Evolutionary conservation across 2,113 vertebrate genomes (phyloP), one percentile per base, ranked within the genome.

Genomic region (Ammodytes marinus): DNA sequence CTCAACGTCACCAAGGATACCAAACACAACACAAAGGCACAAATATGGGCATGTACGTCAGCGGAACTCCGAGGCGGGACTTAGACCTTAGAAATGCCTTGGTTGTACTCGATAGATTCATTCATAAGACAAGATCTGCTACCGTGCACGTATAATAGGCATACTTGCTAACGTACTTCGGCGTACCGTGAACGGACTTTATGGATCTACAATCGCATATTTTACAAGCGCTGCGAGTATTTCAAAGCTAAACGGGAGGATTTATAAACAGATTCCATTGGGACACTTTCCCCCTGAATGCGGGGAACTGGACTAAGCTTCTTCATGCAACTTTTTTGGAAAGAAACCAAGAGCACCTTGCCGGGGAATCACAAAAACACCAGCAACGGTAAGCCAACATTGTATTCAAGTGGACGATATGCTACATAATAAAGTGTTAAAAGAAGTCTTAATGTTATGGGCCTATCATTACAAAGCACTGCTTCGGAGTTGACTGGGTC

Each of bases 31-130:
- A 98, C 68, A 45, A 84, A 92, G 87, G 65, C 84, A 93, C 92
- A 95, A 94, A 91, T 98, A 97, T 99, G 98, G 97, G 91, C 97
- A 97, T 93, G 94, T 98, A 97, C 98, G 98, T 99, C 98, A 99
- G 95, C 97, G 98, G 97, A 99, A 97, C 97, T 96, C 95, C 95
- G 94, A 89, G 92, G 96, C 96, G 94, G 96, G 96, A 85, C 94
- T 86, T 74, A 13, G 46, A 67, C 19, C 53, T 3, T 88, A 91
- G 91, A 92, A 84, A 89, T 87, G 89, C 70, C 86, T 68, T 79
- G 86, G 68, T 89, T 88, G 66, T 91, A 88, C 65, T 84, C 83
- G 73, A 66, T 93, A 87, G 88, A 84, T 97, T 97, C 97, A 98
- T 98, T 98, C 98, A 99, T 96, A 97, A 92, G 94, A 90, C 87